A percentile compares a stretch with the other conserved stretches of the same genome.
Evolutionary conservation across 2,888 invertebrate species (phyloP).

Genomic region (Nomada ruficornis): DNA sequence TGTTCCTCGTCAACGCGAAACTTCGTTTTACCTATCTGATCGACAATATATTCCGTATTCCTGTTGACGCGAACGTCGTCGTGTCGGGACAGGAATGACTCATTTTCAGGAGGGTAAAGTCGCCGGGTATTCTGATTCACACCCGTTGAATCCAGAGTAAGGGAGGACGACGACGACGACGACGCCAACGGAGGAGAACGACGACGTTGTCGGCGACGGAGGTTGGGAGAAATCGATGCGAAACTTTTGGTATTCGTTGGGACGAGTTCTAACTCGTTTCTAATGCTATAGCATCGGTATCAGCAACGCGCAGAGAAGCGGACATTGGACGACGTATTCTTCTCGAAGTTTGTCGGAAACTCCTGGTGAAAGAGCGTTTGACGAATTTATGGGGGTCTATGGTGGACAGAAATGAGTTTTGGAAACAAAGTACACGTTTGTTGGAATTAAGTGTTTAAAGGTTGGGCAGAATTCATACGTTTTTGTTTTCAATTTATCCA

Average conservation of each 20-base stretch:
- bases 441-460: too few relatives aligned
- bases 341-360: constrained; percentile 55
- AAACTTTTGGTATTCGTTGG: constrained; percentile 62
- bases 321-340: constrained; percentile 63
- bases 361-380: constrained; percentile 40
- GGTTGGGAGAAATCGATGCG: constrained; percentile 55
- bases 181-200: constrained; percentile 19
- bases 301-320: constrained; percentile 22
- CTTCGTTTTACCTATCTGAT: constrained; percentile 60
- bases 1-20: constrained; percentile 58
- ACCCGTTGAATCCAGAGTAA: constrained; percentile 55
- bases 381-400: constrained; percentile 70
- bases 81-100: constrained; percentile 52
- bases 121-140: constrained; percentile 53
- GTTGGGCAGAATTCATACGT: too few relatives aligned
- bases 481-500: constrained; percentile 17
- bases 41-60: constrained; percentile 58
- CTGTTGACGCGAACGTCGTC: constrained; percentile 43
- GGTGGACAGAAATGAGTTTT: constrained; percentile 47
- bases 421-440: constrained; percentile 63
- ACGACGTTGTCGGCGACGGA: constrained; percentile 7
- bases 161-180: constrained; percentile 12
- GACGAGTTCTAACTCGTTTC: constrained; percentile 37
- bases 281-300: constrained; percentile 45
- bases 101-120: constrained; percentile 44